A percentile compares a stretch with the other conserved stretches of the same genome.
These are phyloP conservation scores for Plebejus melissa DNA, from an alignment of 2,888 invertebrate species.

Conservation along the genomic window DNA sequence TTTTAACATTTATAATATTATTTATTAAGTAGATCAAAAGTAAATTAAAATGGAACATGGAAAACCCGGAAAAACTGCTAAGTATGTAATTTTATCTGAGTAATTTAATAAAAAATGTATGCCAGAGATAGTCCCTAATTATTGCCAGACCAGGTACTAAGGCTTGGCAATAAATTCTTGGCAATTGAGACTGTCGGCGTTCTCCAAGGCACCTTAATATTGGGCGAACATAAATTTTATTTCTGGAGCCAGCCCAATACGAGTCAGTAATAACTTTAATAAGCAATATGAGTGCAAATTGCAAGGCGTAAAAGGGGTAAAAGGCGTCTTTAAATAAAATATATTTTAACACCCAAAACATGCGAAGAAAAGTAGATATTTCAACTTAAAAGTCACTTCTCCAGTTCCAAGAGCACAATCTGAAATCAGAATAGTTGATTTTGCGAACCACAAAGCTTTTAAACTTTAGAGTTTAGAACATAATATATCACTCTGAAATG, in stretches of 20 bases:
- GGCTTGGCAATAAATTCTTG: slow-evolving; percentile 19
- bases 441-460: neutral
- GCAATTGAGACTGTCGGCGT: slow-evolving; percentile 22
- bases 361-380: neutral
- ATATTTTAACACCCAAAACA: too few species aligned
- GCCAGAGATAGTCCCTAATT: slow-evolving; percentile 12
- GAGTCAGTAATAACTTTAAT: slow-evolving; percentile 20
- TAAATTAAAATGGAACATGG: too few species aligned
- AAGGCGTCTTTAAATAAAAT: neutral
- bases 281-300: slow-evolving; percentile 17
- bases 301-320: neutral
- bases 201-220: slow-evolving; percentile 11
- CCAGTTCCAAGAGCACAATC: neutral
- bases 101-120: neutral
- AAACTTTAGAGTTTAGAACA: slow-evolving; percentile 14
- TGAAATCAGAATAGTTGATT: slow-evolving; percentile 13
- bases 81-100: neutral
- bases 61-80: too few species aligned
- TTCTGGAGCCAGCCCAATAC: slow-evolving; percentile 25
- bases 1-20: too few species aligned
- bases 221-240: slow-evolving; percentile 18
- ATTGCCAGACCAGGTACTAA: slow-evolving; percentile 13
- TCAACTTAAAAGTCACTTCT: neutral
- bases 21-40: too few species aligned
- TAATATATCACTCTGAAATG: slow-evolving; percentile 18